Evolutionary conservation across 2,888 invertebrate genomes (phyloP).

Genomic region (Balanococcus diminutus): DNA sequence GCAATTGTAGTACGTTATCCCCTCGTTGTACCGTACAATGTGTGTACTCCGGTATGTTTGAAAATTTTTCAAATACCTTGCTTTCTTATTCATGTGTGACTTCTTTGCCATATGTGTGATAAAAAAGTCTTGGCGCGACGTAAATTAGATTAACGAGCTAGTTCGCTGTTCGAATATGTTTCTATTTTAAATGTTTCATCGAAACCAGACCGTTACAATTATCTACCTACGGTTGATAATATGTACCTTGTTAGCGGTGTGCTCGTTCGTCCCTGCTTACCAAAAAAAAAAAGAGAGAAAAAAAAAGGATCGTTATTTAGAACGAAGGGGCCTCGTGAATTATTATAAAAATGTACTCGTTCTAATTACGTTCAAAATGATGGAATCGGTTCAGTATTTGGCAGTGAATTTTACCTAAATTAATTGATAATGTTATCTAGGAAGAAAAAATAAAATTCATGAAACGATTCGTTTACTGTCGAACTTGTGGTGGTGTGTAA

Average conservation of each 20-base stretch:
- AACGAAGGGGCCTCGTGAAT: background rate
- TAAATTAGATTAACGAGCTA: background rate
- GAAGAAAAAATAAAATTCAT: conserved; percentile 28
- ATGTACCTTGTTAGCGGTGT: background rate
- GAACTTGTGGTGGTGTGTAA: background rate
- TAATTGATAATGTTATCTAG: conserved; percentile 4
- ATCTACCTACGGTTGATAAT: background rate
- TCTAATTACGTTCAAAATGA: background rate
- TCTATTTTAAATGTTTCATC: background rate
- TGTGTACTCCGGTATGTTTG: background rate
- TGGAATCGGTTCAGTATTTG: background rate
- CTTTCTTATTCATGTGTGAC: conserved; percentile 32
- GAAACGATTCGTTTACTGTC: conserved; percentile 13
- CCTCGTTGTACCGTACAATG: background rate
- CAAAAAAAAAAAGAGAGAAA: background rate
- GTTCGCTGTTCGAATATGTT: background rate
- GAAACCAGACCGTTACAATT: background rate
- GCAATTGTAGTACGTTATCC: background rate
- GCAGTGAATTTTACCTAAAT: background rate
- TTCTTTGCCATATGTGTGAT: conserved; percentile 25
- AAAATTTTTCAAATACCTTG: background rate
- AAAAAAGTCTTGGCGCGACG: background rate
- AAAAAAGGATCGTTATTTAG: background rate
- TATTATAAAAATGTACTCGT: background rate
- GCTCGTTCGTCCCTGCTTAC: background rate